Conservation (phyloP, 2,113 vertebrate genomes). For the Hippopotamus amphibius region DNA sequence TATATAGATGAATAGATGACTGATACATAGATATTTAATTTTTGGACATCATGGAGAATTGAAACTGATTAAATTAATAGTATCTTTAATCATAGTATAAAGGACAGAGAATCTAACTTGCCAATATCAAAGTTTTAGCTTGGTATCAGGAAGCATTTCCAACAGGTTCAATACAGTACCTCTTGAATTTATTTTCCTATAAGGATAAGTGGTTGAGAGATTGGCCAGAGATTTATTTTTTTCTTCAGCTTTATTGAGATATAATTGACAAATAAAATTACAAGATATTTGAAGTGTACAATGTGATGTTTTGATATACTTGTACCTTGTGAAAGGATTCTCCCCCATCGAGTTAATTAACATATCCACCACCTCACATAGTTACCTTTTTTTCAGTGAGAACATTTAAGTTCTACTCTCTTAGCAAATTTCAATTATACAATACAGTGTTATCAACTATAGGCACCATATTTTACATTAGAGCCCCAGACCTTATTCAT, state of each 20-base stretch:
- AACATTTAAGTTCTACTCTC: not conserved
- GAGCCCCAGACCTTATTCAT: not conserved
- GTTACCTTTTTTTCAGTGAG: not conserved
- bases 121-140: not conserved
- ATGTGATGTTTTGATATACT: not conserved
- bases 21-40: not conserved
- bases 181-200: not conserved
- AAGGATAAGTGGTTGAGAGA: not conserved
- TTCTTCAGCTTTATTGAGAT: not conserved
- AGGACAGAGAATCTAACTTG: not conserved
- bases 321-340: not conserved
- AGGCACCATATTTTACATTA: not conserved
- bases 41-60: not conserved
- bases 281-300: not conserved
- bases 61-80: constrained; percentile 28
- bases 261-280: not conserved
- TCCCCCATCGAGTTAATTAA: not conserved
- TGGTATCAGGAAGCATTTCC: not conserved
- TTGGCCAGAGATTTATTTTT: not conserved
- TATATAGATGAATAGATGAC: not conserved
- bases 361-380: not conserved
- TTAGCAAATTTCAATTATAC: not conserved
- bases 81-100: not conserved
- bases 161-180: not conserved
- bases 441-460: not conserved